Percentiles rank a stretch among this genome's conserved stretches.
Evolutionary conservation across 1,140 invertebrate genomes (phyloP).

Genomic region (Pristionchus pacificus): DNA sequence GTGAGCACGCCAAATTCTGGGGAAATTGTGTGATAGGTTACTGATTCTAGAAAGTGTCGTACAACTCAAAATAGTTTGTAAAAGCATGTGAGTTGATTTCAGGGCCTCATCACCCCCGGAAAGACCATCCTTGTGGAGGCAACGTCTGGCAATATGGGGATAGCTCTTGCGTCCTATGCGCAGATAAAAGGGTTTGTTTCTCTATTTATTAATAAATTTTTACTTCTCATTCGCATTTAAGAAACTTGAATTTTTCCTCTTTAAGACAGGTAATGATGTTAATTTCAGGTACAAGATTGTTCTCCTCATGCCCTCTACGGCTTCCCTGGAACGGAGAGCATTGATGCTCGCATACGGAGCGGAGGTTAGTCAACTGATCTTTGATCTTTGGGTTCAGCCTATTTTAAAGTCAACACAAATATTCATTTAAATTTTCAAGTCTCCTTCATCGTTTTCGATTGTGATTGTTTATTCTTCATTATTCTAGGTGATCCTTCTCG

Average conservation of each 20-base stretch:
- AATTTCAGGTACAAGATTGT: background rate
- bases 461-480: too few relatives aligned
- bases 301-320: background rate
- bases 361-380: background rate
- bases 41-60: too few relatives aligned
- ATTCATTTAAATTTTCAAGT: too few relatives aligned
- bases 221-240: too few relatives aligned
- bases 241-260: too few relatives aligned
- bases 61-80: too few relatives aligned
- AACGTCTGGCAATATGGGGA: background rate
- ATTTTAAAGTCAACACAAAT: too few relatives aligned
- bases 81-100: background rate
- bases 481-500: too few relatives aligned
- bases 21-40: too few relatives aligned
- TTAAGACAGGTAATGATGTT: too few relatives aligned
- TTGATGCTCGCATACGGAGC: background rate
- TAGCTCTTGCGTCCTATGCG: background rate
- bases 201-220: background rate
- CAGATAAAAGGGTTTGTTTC: background rate
- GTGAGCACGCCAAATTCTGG: background rate
- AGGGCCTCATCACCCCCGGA: background rate
- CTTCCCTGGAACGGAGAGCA: background rate
- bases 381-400: too few relatives aligned
- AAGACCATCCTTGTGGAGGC: background rate
- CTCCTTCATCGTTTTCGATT: too few relatives aligned